A percentile compares a stretch with the other conserved stretches of the same genome.
These are phyloP conservation scores for Lithosia quadra DNA, from an alignment of 2,888 invertebrate genomes.

Conservation along the genomic window DNA sequence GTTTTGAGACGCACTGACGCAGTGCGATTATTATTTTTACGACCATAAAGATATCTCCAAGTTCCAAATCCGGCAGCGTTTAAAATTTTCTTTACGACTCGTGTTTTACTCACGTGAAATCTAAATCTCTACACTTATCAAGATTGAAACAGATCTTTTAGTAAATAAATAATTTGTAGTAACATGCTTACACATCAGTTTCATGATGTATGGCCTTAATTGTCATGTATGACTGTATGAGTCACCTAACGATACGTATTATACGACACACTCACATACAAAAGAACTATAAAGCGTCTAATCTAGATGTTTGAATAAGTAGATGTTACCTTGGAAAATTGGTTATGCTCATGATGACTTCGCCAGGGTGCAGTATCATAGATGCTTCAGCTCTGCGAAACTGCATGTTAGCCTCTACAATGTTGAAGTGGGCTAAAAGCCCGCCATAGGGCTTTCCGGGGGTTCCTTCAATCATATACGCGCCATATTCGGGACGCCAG, in stretches of 20 bases:
- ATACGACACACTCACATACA: background rate
- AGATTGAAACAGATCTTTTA: background rate
- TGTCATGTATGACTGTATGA: slow-evolving; percentile 8
- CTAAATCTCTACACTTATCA: background rate
- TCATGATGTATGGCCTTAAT: slow-evolving; percentile 2
- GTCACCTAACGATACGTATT: background rate
- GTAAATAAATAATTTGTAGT: background rate
- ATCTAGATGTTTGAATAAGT: background rate
- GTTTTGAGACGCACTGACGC: no score
- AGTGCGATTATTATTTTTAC: background rate
- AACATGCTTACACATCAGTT: slow-evolving; percentile 7
- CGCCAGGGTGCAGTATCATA: slow-evolving; percentile 91
- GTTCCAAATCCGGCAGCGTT: background rate
- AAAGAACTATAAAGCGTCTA: background rate
- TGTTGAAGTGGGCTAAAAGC: slow-evolving; percentile 97
- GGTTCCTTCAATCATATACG: slow-evolving; percentile 99
- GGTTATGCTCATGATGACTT: slow-evolving; percentile 96
- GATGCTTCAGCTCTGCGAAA: slow-evolving; percentile 94
- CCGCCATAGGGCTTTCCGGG: slow-evolving; percentile 98
- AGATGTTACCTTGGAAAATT: slow-evolving; percentile 94
- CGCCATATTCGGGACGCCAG: slow-evolving; percentile 99
- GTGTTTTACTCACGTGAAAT: background rate
- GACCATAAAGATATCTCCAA: background rate
- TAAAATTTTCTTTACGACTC: background rate
- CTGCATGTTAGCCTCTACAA: slow-evolving; percentile 99